A percentile compares a stretch with the other conserved stretches of the same genome.
phyloP scores from a whole-genome alignment of 2,113 vertebrate genomes.

The Charina bottae region DNA sequence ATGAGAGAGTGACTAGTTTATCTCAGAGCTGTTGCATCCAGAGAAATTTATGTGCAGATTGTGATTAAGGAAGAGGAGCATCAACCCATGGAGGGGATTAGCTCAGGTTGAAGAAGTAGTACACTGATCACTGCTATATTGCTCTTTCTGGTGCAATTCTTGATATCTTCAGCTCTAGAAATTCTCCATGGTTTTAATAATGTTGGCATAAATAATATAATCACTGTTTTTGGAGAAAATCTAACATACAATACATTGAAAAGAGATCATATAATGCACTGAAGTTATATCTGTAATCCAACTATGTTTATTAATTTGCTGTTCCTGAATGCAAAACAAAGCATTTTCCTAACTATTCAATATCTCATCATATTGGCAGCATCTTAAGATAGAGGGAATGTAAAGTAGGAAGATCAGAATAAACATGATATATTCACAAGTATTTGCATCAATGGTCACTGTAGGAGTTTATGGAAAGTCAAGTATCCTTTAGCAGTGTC shows the following conservation, averaged over 20 bases:
- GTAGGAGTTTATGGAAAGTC: not conserved
- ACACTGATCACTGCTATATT: not conserved
- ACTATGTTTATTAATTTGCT: constrained; percentile 4
- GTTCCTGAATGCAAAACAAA: not conserved
- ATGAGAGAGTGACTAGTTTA: not conserved
- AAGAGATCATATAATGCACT: not conserved
- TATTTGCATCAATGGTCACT: not conserved
- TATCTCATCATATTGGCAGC: not conserved
- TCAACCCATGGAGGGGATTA: not conserved
- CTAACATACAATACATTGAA: not conserved
- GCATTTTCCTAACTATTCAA: not conserved
- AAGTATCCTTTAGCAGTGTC: not conserved
- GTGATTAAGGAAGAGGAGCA: constrained; percentile 3
- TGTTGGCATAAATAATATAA: not conserved
- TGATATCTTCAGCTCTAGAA: constrained; percentile 7
- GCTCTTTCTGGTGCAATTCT: not conserved
- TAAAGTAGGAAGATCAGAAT: not conserved
- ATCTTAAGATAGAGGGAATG: not conserved
- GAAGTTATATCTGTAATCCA: not conserved
- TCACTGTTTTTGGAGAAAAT: not conserved
- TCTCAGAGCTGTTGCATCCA: not conserved
- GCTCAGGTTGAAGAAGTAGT: not conserved
- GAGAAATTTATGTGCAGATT: not conserved
- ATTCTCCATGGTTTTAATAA: not conserved
- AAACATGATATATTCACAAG: not conserved